A percentile compares a stretch with the other conserved stretches of the same genome.
Evolutionary conservation across 2,797 vertebrate species (phyloP).

Genomic region (Microcaecilia unicolor): DNA sequence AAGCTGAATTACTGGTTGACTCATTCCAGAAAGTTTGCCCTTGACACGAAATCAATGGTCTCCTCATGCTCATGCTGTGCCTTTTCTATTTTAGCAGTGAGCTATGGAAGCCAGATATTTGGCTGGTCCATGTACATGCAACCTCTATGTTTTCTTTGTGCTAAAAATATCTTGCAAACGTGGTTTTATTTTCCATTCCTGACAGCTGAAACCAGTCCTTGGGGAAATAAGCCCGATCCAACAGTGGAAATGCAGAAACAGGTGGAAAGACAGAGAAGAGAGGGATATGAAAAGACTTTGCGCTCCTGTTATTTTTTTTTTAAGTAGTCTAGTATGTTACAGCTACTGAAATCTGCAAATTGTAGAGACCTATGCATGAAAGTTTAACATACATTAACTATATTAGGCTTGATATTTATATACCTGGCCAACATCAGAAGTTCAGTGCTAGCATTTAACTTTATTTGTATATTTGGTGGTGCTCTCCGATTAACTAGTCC

Average conservation of each 20-base stretch:
- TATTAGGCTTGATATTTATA: too few relatives aligned
- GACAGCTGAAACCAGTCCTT: conserved; percentile 37
- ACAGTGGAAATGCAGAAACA: conserved; percentile 45
- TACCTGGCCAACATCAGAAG: too few relatives aligned
- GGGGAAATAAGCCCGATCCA: conserved; percentile 35
- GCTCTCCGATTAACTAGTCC: too few relatives aligned
- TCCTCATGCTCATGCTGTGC: conserved; percentile 11
- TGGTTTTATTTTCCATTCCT: conserved; percentile 40
- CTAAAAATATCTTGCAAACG: conserved; percentile 36
- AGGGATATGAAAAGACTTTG: background rate
- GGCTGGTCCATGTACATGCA: conserved; percentile 8
- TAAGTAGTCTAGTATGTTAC: too few relatives aligned
- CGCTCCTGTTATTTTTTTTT: conserved; percentile 1
- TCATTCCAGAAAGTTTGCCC: conserved; percentile 4
- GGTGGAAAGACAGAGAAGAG: conserved; percentile 35
- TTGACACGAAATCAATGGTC: background rate
- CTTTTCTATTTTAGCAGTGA: conserved; percentile 11
- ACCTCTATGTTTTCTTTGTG: conserved; percentile 25
- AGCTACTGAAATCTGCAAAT: too few relatives aligned
- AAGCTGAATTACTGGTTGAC: conserved; percentile 3
- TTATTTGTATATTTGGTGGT: too few relatives aligned
- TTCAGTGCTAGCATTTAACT: too few relatives aligned
- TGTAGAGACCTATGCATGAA: too few relatives aligned
- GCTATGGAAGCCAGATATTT: background rate
- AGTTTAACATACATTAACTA: too few relatives aligned